A percentile compares a stretch with the other conserved stretches of the same genome.
phyloP scores from a whole-genome alignment of 2,888 invertebrate genomes.

The Diarsia mendica region DNA sequence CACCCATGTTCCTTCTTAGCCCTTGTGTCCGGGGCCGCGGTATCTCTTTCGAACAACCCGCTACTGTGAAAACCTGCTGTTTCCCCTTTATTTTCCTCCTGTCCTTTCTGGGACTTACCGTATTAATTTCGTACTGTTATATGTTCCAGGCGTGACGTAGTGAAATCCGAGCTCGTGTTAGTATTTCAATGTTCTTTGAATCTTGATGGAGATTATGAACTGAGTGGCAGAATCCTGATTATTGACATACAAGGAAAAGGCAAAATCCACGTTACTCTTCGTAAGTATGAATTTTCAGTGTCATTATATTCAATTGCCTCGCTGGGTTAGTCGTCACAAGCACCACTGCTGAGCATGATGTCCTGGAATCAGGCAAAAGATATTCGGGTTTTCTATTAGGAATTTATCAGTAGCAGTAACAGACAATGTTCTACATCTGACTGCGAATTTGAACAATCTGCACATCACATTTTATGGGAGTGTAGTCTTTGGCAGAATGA shows the following conservation, averaged over 20 bases:
- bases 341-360: neutral
- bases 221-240: constrained; percentile 39
- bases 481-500: too few relatives aligned
- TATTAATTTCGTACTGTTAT: neutral
- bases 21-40: too few relatives aligned
- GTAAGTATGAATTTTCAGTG: constrained; percentile 40
- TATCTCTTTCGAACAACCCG: too few relatives aligned
- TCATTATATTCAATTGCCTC: neutral
- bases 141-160: constrained; percentile 27
- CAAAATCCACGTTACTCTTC: constrained; percentile 14
- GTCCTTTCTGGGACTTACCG: neutral
- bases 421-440: too few relatives aligned
- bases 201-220: constrained; percentile 41
- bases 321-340: neutral
- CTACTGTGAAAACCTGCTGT: too few relatives aligned
- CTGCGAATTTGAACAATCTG: too few relatives aligned
- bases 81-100: neutral
- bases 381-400: neutral
- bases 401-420: neutral
- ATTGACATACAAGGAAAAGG: constrained; percentile 31
- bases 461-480: too few relatives aligned
- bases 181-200: constrained; percentile 28
- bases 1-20: too few relatives aligned
- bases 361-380: neutral
- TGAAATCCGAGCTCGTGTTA: constrained; percentile 2